phyloP scores from a whole-genome alignment of 1,140 invertebrate species.

The Gryon sp. region DNA sequence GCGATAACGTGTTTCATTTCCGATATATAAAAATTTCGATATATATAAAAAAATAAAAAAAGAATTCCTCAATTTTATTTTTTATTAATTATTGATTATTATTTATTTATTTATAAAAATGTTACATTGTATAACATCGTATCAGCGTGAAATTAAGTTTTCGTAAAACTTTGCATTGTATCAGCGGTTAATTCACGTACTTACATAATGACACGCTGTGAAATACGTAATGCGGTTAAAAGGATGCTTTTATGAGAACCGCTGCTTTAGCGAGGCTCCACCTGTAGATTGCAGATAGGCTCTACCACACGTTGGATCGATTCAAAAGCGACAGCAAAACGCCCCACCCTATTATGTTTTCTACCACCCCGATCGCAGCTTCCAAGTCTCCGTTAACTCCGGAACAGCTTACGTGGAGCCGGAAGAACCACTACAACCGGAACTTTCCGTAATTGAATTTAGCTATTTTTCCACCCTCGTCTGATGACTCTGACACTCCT shows the following conservation, averaged over 20 bases:
- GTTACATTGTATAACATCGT: no score
- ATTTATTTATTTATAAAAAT: no score
- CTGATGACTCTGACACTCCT: conserved; percentile 20
- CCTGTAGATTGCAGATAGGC: conserved; percentile 72
- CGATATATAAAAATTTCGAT: no score
- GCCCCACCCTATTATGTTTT: conserved; percentile 77
- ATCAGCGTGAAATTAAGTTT: conserved; percentile 11
- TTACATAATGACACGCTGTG: conserved; percentile 40
- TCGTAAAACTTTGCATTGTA: conserved; percentile 39
- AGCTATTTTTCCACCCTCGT: conserved; percentile 62
- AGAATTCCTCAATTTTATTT: no score
- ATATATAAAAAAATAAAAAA: no score
- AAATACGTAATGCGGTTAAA: conserved; percentile 54
- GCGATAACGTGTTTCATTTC: no score
- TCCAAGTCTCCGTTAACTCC: conserved; percentile 55
- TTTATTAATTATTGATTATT: no score
- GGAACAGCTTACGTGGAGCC: conserved; percentile 67
- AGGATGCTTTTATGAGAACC: conserved; percentile 70
- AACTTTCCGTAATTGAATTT: conserved; percentile 73
- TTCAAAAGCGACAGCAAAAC: conserved; percentile 77
- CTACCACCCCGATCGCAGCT: conserved; percentile 66
- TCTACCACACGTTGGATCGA: conserved; percentile 77
- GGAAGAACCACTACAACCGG: conserved; percentile 67
- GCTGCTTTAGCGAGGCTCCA: conserved; percentile 67
- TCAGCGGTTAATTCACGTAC: conserved; percentile 51